A percentile compares a stretch with the other conserved stretches of the same genome.
Conservation (phyloP, 2,888 invertebrate genomes). For the Acleris laterana region DNA sequence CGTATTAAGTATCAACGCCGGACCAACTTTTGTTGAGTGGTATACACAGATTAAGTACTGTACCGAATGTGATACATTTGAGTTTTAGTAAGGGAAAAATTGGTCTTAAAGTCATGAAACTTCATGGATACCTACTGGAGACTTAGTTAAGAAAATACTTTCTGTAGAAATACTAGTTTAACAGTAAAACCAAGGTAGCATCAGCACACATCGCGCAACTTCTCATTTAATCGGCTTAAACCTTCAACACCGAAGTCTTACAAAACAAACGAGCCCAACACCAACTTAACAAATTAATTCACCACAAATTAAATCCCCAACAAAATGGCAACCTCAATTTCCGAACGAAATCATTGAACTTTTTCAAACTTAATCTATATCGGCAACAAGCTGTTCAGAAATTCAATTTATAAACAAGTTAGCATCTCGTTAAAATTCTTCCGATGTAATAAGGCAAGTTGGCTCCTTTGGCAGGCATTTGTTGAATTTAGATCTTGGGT, state of each 20-base stretch:
- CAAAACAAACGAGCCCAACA: slow-evolving; percentile 26
- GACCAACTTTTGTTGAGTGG: too few relatives aligned
- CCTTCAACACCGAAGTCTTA: slow-evolving; percentile 11
- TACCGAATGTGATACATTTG: too few relatives aligned
- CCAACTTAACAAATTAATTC: slow-evolving; percentile 34
- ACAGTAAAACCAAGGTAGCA: too few relatives aligned
- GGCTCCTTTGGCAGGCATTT: slow-evolving; percentile 44
- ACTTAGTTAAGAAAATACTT: too few relatives aligned
- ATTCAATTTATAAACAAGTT: slow-evolving; percentile 84
- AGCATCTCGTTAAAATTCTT: slow-evolving; percentile 61
- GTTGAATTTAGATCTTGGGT: slow-evolving; percentile 40
- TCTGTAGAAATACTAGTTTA: too few relatives aligned
- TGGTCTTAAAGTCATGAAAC: too few relatives aligned
- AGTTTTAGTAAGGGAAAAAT: too few relatives aligned
- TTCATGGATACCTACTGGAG: too few relatives aligned
- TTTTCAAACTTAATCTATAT: slow-evolving; percentile 78
- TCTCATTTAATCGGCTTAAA: not conserved
- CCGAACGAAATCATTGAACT: slow-evolving; percentile 71
- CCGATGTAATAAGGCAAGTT: slow-evolving; percentile 71
- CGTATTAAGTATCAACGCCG: too few relatives aligned
- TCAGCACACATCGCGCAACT: not conserved
- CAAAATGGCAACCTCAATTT: slow-evolving; percentile 56
- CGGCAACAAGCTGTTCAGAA: slow-evolving; percentile 75
- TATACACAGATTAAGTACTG: too few relatives aligned
- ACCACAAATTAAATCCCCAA: slow-evolving; percentile 1